A percentile compares a stretch with the other conserved stretches of the same genome.
These are phyloP conservation scores for Henricia sp. DNA, from an alignment of 53 echinoderm and acorn worm species.

Conservation along the genomic window DNA sequence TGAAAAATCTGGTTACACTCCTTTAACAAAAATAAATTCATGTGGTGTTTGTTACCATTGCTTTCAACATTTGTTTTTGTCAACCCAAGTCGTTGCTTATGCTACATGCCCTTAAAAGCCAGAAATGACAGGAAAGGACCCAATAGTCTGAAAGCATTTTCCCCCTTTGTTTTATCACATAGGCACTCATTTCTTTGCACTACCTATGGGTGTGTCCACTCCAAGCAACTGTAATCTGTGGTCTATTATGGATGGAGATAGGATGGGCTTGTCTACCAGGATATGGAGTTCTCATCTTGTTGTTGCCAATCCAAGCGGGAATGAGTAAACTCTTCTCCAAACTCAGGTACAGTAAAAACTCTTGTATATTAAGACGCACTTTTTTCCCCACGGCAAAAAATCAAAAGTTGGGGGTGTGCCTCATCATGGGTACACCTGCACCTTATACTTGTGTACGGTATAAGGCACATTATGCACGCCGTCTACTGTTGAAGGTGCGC, in stretches of 20 bases:
- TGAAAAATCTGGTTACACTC: no score
- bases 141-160: no score
- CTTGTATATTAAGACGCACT: background rate
- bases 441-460: background rate
- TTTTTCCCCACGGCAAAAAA: no score
- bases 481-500: background rate
- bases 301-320: slow-evolving; percentile 77
- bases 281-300: slow-evolving; percentile 69
- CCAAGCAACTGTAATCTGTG: slow-evolving; percentile 37
- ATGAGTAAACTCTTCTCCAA: slow-evolving; percentile 76
- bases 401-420: no score
- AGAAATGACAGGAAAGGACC: no score
- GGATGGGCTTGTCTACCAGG: slow-evolving; percentile 73
- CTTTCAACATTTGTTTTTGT: no score
- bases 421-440: background rate
- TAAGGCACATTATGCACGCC: background rate
- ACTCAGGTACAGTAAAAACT: slow-evolving; percentile 65
- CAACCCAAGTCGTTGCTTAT: no score
- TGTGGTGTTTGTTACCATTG: no score
- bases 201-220: slow-evolving; percentile 94
- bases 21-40: no score
- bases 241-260: slow-evolving; percentile 55
- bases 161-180: slow-evolving; percentile 1
- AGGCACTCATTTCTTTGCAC: slow-evolving; percentile 76
- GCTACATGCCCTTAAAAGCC: no score